Evolutionary conservation across 2,888 invertebrate genomes (phyloP).

Genomic region (Trachelus stipa): DNA sequence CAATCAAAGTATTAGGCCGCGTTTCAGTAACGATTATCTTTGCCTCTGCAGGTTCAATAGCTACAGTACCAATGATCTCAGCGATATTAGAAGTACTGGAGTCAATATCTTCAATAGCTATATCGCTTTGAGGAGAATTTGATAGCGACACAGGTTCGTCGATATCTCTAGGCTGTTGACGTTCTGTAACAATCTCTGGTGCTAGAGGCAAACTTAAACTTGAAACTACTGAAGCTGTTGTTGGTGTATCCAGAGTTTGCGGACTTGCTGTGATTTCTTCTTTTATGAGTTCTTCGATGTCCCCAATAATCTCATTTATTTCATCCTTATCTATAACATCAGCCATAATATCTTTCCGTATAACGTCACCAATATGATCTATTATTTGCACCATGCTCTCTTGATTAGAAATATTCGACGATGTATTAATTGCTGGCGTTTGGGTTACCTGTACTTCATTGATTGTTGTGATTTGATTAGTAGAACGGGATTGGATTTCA

Average conservation of each 20-base stretch:
- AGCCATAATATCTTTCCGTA: constrained; percentile 58
- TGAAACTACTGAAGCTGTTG: constrained; percentile 36
- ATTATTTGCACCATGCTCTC: constrained; percentile 60
- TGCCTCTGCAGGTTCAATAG: constrained; percentile 48
- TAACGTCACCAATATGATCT: constrained; percentile 60
- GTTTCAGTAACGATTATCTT: constrained; percentile 39
- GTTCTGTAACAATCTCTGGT: constrained; percentile 38
- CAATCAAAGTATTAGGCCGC: constrained; percentile 11
- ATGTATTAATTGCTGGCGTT: constrained; percentile 25
- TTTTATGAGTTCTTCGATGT: constrained; percentile 62
- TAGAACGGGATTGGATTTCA: constrained; percentile 28
- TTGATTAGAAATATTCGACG: constrained; percentile 43
- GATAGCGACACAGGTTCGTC: constrained; percentile 66
- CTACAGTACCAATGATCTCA: constrained; percentile 66
- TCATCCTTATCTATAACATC: constrained; percentile 63
- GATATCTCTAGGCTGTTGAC: constrained; percentile 65
- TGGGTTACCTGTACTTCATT: constrained; percentile 19
- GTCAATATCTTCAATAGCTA: constrained; percentile 70
- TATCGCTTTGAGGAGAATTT: constrained; percentile 68
- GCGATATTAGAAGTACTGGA: constrained; percentile 70
- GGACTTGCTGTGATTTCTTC: constrained; percentile 61
- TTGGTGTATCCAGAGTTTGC: constrained; percentile 35
- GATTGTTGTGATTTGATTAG: constrained; percentile 20
- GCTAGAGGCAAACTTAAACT: constrained; percentile 36
- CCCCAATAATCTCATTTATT: constrained; percentile 63